Base-by-base conservation (phyloP, 2,113 vertebrate genomes). In the Passerina amoena region DNA sequence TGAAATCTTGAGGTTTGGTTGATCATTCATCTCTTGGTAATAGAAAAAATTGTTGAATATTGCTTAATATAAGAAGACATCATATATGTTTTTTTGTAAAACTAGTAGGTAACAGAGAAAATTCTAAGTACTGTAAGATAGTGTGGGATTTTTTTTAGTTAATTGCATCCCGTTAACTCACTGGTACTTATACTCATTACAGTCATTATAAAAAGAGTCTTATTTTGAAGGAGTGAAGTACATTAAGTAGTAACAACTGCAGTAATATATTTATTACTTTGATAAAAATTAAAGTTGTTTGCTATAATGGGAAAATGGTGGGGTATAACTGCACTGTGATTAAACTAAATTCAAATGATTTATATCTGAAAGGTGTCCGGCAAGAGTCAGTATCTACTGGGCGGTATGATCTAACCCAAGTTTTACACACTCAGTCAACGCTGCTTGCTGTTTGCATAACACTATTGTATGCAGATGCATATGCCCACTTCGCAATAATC, bases 281-380 rank as follows among this genome's bases (percentile, higher is more conserved):
- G 90, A 92, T 97, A 96, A 94, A 96, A 92, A 70, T 92, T 78
- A 57, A 83, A 88, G 86, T 92, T 95, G 72, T 90, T 96, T 98
- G 92, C 94, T 98, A 64, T 97, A 94, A 86, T 79, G 91, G 85
- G 90, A 92, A 97, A 93, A 86, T 98, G 95, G 94, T 95, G 96
- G 64, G 71, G 53, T 94, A 79, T 96, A 94, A 96, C 91, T 97
- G 96, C 96, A 94, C 77, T 97, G 86, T 97, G 93, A 97, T 98
- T 97, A 97, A 98, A 98, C 98, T 98, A 94, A 98, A 98, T 97
- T 97, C 96, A 97, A 98, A 98, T 98, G 98, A 90, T 99, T 99
- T 99, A 98, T 99, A 98, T 99, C 99, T 99, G 98, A 98, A 99
- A 99, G 99, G 99, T 99, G 98, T 98, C 99, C 98, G 98, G 98